Evolutionary conservation across 2,113 vertebrate genomes (phyloP).

Genomic region (Mesembrinibis cayennensis): DNA sequence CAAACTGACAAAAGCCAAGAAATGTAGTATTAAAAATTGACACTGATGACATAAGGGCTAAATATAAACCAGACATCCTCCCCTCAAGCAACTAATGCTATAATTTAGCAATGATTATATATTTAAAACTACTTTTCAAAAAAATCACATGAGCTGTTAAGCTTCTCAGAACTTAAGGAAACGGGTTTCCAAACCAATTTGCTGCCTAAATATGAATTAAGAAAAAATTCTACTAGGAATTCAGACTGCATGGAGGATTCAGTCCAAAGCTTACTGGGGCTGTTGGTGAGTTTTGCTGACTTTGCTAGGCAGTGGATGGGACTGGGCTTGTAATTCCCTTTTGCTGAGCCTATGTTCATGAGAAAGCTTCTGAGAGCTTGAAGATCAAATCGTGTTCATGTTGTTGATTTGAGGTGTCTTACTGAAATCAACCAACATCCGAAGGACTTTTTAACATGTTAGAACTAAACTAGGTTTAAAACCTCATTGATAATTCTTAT

Average conservation of each 20-base stretch:
- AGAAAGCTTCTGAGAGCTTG: neutral
- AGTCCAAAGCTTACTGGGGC: neutral
- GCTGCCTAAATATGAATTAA: neutral
- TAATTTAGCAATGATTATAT: constrained; percentile 5
- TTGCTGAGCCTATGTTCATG: neutral
- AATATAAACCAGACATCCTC: neutral
- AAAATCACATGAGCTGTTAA: neutral
- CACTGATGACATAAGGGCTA: neutral
- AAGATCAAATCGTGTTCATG: neutral
- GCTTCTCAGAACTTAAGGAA: neutral
- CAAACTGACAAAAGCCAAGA: neutral
- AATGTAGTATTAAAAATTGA: neutral
- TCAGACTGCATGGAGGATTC: neutral
- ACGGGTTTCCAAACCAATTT: neutral
- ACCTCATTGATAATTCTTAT: neutral
- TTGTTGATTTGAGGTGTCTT: neutral
- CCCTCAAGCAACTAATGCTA: neutral
- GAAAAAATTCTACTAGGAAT: neutral
- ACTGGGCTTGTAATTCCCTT: neutral
- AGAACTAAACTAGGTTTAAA: neutral
- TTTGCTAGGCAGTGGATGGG: neutral
- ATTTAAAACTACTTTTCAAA: neutral
- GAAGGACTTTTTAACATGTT: neutral
- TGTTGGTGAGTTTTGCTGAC: neutral
- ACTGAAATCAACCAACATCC: neutral